phyloP scores from a whole-genome alignment of 2,888 invertebrate species.

The Lepidochrysops patricia region DNA sequence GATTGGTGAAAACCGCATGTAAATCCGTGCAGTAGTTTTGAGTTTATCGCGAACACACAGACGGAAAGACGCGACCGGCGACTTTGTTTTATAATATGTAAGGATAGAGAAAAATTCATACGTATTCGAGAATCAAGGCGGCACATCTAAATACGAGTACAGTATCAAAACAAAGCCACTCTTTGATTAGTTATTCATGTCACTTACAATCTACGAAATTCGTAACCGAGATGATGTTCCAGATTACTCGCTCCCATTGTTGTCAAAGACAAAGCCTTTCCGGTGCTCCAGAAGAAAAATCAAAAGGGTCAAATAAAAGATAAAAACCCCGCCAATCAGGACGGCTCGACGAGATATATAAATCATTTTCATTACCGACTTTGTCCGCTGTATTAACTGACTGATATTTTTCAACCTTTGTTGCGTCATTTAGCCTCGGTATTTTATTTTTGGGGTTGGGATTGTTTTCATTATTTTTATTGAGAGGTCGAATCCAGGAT shows the following conservation, averaged over 20 bases:
- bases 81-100: too few species aligned
- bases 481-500: too few species aligned
- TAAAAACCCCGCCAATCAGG: slow-evolving; percentile 4
- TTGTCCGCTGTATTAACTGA: slow-evolving; percentile 3
- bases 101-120: too few species aligned
- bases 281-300: slow-evolving; percentile 14
- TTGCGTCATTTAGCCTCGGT: not conserved
- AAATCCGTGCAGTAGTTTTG: too few species aligned
- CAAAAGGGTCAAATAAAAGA: slow-evolving; percentile 10
- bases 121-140: too few species aligned
- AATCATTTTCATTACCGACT: slow-evolving; percentile 11
- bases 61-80: too few species aligned
- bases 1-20: too few species aligned
- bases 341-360: slow-evolving; percentile 8
- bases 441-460: not conserved
- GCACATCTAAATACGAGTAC: not conserved
- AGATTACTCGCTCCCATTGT: slow-evolving; percentile 10
- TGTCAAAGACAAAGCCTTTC: slow-evolving; percentile 11
- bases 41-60: too few species aligned
- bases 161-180: not conserved
- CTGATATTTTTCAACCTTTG: slow-evolving; percentile 2
- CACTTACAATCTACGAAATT: slow-evolving; percentile 3
- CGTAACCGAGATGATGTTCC: not conserved
- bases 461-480: not conserved
- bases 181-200: slow-evolving; percentile 2